Conservation (phyloP, 2,797 vertebrate genomes). For the Alexandromys oeconomus region DNA sequence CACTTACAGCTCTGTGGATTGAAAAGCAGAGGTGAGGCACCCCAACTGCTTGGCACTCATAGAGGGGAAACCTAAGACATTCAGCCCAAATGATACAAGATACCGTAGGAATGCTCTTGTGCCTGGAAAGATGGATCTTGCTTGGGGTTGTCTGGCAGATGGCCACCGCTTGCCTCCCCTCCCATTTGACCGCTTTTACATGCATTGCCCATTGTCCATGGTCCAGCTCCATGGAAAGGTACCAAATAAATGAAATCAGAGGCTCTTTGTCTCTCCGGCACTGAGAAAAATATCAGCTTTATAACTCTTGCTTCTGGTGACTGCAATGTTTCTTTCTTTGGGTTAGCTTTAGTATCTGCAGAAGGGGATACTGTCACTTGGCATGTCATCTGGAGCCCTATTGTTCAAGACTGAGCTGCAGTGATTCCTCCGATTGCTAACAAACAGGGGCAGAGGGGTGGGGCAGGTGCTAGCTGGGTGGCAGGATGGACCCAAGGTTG, state of each 20-base stretch:
- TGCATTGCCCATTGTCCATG: not conserved
- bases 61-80: not conserved
- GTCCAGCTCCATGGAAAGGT: not conserved
- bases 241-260: not conserved
- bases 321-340: conserved; percentile 20
- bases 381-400: not conserved
- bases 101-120: not conserved
- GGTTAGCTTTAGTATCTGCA: conserved; percentile 2
- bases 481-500: not conserved
- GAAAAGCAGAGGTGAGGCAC: conserved; percentile 27
- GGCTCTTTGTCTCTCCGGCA: not conserved
- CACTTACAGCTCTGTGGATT: not conserved
- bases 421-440: not conserved
- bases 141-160: not conserved
- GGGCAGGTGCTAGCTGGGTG: not conserved
- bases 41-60: not conserved
- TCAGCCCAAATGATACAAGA: not conserved
- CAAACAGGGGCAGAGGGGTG: not conserved
- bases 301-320: not conserved
- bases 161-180: not conserved
- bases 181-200: not conserved
- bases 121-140: conserved; percentile 19
- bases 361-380: not conserved
- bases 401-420: not conserved
- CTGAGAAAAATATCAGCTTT: conserved; percentile 30